Base-by-base conservation (phyloP, 2,113 vertebrate genomes). In the Chroicocephalus ridibundus region DNA sequence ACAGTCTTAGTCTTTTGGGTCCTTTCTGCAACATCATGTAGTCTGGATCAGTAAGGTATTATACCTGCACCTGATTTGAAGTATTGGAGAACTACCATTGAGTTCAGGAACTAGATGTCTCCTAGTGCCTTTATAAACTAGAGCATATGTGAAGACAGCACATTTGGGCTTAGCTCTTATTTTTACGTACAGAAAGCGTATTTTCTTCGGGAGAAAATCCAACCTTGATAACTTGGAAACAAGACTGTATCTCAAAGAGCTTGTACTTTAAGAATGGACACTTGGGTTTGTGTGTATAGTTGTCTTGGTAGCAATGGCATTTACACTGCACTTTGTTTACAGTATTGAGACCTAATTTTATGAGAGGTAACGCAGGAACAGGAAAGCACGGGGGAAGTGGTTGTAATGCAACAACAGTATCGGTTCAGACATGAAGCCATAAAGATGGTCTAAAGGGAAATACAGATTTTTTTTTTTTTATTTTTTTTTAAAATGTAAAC, bases 311-410 rank as follows among this genome's bases (percentile, higher is more conserved):
- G 38, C 62, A 11, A 15, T 55, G 77, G 14, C 27, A 24, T 18
- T n/a, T 10, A 15, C 58, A 14, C 4, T 4, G 2, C 6, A 2
- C 21, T 51, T 46, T 29, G 15, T 0, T 87, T 29, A 31, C 24
- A 19, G 6, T 42, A 21, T 38, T 2, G 3, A 52, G 42, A 72
- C 26, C 26, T 38, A 3, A 34, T 84, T 85, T 76, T 91, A 7
- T 5, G 16, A 55, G 57, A 55, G 24, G 6, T 24, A 93, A 71
- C 22, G 2, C 52, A 62, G 1, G 20, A 61, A 49, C 4, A 46
- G 34, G 18, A 42, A 68, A 82, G 27, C 3, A 25, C 8, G 27
- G 25, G 10, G 29, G 18, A 42, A 34, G 14, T 7, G 38, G 21
- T 40, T 38, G 20, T 16, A 32, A 22, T 38, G 15, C 4, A 4